These are phyloP conservation scores for Zoanthus solanderi DNA, from an alignment of 92 coral and sea anemone species.

Conservation along the genomic window DNA sequence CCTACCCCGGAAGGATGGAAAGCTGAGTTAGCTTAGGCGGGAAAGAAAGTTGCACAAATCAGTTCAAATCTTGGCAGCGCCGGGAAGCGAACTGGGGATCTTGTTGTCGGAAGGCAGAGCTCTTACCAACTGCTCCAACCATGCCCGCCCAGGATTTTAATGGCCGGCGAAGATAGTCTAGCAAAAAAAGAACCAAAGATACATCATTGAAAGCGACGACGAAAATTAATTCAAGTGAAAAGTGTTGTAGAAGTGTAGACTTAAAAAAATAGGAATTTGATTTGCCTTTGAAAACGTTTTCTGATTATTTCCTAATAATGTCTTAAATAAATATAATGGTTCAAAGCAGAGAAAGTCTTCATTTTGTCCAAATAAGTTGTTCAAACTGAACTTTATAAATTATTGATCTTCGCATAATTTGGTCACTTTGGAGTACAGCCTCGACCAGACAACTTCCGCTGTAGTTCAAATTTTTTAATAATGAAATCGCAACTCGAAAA, in stretches of 20 bases:
- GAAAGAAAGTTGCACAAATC: no score
- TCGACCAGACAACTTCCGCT: background rate
- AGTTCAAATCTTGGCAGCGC: no score
- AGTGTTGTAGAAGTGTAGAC: background rate
- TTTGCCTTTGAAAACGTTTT: background rate
- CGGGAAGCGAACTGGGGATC: no score
- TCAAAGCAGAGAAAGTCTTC: no score
- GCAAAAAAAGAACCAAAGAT: slow-evolving; percentile 35
- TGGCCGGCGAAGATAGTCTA: slow-evolving; percentile 56
- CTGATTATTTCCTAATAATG: no score
- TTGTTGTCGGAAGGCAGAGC: no score
- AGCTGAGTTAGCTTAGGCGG: no score
- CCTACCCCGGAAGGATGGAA: no score
- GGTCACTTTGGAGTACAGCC: no score
- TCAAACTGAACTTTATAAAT: background rate
- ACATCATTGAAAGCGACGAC: slow-evolving; percentile 44
- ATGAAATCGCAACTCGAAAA: background rate
- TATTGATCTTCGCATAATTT: background rate
- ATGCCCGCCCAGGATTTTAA: slow-evolving; percentile 49
- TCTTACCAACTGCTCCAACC: no score
- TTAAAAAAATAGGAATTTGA: background rate
- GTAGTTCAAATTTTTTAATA: background rate
- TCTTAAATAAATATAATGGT: no score
- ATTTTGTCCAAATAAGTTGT: background rate
- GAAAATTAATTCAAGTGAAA: no score